Base-by-base conservation (phyloP, 2,797 vertebrate species). In the Helicolenus hilgendorfi region DNA sequence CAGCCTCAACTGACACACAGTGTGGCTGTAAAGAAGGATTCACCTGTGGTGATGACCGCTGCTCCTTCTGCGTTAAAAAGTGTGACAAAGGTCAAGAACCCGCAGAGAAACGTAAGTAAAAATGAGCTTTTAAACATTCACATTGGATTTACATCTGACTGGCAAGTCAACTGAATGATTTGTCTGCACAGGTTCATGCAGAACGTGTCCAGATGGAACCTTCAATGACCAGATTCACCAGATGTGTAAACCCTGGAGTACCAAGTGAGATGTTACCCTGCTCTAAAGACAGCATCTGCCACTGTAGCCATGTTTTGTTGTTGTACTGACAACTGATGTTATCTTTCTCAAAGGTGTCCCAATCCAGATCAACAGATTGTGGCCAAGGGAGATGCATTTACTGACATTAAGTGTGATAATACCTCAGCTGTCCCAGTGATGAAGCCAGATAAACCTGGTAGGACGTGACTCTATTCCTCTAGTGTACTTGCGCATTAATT, bases 211-310 rank as follows among this genome's bases (percentile, higher is more conserved):
- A 14, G 0, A 87, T 0, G 96, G 96, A 88, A 96, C 80, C 24
- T 98, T 96, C 90, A 98, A 95, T 7, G 84, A 97, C 81, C 36
- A 95, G 81, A 86, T 20, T 9, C 92, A 97, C 41, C 83, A 92
- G 69, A 83, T 13, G 56, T 98, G 97, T 78, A 96, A 90, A 92
- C 88, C 95, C n/a, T 94, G 93, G 96, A 95, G 38, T 6, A 86
- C 53, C 41, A 94, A 79, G 97, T 98, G n/a, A 81, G 86, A 41
- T 11, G 59, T 62, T 5, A 36, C 1, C 8, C 20, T 27, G 8
- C 14, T 56, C 26, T 63, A 13, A 15, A 68, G 18, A n/a, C 26
- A 69, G 9, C 15, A 20, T 15, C 38, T 41, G 13, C 7, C 7
- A 22, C 13, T 26, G 31, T 20, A 29, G n/a, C 26, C 55, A 2